Conservation (phyloP, 1,140 invertebrate genomes). For the Chrysomallon squamiferum region DNA sequence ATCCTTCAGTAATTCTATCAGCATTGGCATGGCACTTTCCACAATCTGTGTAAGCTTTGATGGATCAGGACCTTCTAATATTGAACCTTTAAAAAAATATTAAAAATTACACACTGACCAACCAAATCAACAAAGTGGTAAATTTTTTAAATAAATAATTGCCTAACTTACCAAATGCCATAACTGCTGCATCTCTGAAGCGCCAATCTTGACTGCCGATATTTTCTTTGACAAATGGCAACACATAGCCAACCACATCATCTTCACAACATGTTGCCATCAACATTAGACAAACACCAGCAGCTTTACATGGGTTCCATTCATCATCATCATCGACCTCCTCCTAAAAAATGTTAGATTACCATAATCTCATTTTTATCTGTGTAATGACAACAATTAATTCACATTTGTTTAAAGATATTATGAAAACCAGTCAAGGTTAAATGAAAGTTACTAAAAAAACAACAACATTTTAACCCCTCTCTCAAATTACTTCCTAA, state of each 20-base stretch:
- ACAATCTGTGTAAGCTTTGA: slow-evolving; percentile 89
- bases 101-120: no score
- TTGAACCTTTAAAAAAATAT: slow-evolving; percentile 70
- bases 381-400: no score
- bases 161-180: slow-evolving; percentile 85
- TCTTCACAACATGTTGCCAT: slow-evolving; percentile 97
- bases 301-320: slow-evolving; percentile 99
- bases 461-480: no score
- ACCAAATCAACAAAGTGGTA: no score
- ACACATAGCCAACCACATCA: slow-evolving; percentile 91
- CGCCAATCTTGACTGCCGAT: slow-evolving; percentile 95
- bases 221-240: slow-evolving; percentile 97
- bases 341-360: slow-evolving; percentile 56
- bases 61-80: slow-evolving; percentile 91
- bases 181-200: slow-evolving; percentile 94
- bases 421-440: no score
- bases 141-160: no score
- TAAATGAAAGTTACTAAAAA: no score
- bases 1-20: slow-evolving; percentile 93
- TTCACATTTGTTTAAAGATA: no score
- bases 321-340: slow-evolving; percentile 88
- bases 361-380: no score
- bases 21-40: slow-evolving; percentile 93
- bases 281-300: slow-evolving; percentile 99
- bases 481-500: no score